phyloP scores from a whole-genome alignment of 2,797 vertebrate genomes.

The Lepilemur ruficaudatus region DNA sequence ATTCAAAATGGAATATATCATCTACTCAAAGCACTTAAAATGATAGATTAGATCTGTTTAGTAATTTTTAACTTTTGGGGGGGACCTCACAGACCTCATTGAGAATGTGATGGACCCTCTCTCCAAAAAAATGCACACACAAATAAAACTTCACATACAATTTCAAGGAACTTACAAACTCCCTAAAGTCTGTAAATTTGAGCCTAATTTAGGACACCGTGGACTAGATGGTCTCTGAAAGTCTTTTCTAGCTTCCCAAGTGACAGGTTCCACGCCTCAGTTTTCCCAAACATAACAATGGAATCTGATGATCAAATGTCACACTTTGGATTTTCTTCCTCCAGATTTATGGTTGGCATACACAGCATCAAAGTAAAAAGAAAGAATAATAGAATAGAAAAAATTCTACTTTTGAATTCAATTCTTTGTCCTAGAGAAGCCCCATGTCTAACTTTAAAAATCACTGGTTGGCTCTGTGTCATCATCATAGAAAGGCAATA shows the following conservation, averaged over 20 bases:
- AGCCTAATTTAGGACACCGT: not conserved
- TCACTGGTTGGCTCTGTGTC: not conserved
- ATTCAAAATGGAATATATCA: not conserved
- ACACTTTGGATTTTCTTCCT: conserved; percentile 14
- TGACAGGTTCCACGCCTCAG: not conserved
- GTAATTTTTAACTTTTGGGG: not conserved
- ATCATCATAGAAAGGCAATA: not conserved
- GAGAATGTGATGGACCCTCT: not conserved
- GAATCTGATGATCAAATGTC: conserved; percentile 13
- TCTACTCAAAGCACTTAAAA: not conserved
- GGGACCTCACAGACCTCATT: not conserved
- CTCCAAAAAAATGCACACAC: not conserved
- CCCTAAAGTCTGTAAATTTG: not conserved
- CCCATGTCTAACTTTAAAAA: not conserved
- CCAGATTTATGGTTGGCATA: not conserved
- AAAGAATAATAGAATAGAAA: not conserved
- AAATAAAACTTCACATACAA: not conserved
- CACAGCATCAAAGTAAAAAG: not conserved
- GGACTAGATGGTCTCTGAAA: not conserved
- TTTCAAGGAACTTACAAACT: not conserved
- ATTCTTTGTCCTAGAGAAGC: not conserved
- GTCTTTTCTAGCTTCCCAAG: not conserved
- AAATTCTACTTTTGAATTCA: conserved; percentile 1
- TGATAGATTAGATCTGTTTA: not conserved
- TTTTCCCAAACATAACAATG: not conserved